These are phyloP conservation scores for Brienomyrus longianalis DNA, from an alignment of 2,113 vertebrate genomes.

Conservation along the genomic window DNA sequence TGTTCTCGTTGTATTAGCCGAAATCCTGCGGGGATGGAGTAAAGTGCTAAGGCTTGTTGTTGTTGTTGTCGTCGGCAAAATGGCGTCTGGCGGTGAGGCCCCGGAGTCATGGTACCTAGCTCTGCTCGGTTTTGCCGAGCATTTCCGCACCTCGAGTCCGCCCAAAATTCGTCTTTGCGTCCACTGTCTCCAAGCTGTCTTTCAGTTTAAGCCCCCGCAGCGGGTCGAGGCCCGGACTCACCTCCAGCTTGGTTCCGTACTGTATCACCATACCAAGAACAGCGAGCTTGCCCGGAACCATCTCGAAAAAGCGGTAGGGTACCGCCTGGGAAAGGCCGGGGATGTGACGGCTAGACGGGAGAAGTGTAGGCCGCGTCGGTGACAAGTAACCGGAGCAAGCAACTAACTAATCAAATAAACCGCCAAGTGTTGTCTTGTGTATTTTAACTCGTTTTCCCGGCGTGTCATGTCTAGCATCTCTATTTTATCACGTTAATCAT, in stretches of 20 bases:
- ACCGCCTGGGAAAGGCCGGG: constrained; percentile 45
- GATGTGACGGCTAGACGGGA: constrained; percentile 36
- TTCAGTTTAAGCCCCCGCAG: constrained; percentile 91
- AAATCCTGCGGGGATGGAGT: constrained; percentile 39
- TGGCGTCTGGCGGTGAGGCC: constrained; percentile 77
- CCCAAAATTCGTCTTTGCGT: constrained; percentile 93
- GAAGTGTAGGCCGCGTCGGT: constrained; percentile 42
- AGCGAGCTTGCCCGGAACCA: constrained; percentile 91
- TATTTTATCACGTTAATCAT: constrained; percentile 64
- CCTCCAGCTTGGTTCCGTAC: constrained; percentile 90
- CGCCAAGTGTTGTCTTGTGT: constrained; percentile 58
- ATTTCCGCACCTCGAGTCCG: constrained; percentile 94
- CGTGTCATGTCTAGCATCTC: constrained; percentile 62
- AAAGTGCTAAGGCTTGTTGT: constrained; percentile 48
- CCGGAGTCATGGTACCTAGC: constrained; percentile 94
- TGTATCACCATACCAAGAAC: constrained; percentile 98
- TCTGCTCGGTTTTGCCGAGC: constrained; percentile 89
- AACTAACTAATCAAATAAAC: constrained; percentile 25
- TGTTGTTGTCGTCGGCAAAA: constrained; percentile 65
- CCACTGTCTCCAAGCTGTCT: constrained; percentile 93
- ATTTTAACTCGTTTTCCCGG: background rate
- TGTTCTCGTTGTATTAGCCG: constrained; percentile 17
- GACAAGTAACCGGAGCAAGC: constrained; percentile 59
- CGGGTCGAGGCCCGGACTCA: constrained; percentile 94
- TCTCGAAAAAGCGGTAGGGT: constrained; percentile 90